A percentile compares a stretch with the other conserved stretches of the same genome.
These are phyloP conservation scores for Pogoniulus pusillus DNA, from an alignment of 2,797 vertebrate species.

Conservation along the genomic window DNA sequence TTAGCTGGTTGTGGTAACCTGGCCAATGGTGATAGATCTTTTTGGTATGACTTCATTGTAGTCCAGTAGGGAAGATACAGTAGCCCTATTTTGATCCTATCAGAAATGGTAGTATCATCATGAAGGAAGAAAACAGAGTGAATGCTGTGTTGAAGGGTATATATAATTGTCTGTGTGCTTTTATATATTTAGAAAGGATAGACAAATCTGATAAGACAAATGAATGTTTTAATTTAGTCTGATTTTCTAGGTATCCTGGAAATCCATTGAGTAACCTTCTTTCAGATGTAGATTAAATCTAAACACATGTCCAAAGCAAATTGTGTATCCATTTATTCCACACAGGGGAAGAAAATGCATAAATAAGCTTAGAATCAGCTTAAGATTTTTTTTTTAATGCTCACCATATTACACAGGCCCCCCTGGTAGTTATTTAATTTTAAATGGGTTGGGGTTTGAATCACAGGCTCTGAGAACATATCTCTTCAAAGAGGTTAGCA, in stretches of 20 bases:
- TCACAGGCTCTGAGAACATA: neutral
- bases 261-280: neutral
- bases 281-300: conserved; percentile 3
- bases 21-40: neutral
- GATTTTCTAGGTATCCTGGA: conserved; percentile 15
- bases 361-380: conserved; percentile 9
- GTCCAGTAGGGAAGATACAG: neutral
- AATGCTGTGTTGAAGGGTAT: neutral
- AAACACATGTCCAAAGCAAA: conserved; percentile 20
- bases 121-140: neutral
- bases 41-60: neutral
- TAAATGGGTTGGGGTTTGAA: neutral
- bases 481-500: neutral
- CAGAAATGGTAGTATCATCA: neutral
- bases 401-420: neutral
- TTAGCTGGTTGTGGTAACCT: neutral
- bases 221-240: neutral
- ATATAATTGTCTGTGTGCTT: neutral
- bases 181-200: neutral
- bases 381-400: neutral
- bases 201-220: neutral
- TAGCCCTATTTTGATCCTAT: neutral
- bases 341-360: conserved; percentile 1
- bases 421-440: conserved; percentile 19
- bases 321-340: neutral